Evolutionary conservation across 37 sponge, comb jelly and placozoan genomes (phyloP).

Genomic region (Cliona cf. orientalis): DNA sequence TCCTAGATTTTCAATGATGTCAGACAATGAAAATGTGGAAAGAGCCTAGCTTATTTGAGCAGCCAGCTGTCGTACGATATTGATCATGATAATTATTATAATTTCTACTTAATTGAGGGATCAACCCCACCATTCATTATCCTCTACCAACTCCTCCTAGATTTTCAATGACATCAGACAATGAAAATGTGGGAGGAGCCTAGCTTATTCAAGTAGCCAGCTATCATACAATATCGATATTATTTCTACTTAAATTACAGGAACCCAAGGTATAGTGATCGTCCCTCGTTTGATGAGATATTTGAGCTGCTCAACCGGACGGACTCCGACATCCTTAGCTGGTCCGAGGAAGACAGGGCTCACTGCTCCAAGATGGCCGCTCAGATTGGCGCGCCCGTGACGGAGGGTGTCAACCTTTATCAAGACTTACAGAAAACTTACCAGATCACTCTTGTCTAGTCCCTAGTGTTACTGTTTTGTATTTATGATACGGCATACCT

Average conservation of each 20-base stretch:
- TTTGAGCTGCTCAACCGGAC: conserved; percentile 15
- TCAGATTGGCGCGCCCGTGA: conserved; percentile 4
- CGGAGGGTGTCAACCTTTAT: conserved; percentile 27
- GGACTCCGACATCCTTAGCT: conserved; percentile 30
- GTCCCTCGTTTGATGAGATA: conserved; percentile 46
- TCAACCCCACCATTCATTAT: too few species aligned
- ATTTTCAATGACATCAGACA: too few species aligned
- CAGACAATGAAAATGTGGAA: too few species aligned
- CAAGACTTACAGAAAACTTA: conserved; percentile 50
- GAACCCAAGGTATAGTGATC: conserved; percentile 37
- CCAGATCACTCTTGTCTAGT: conserved; percentile 3
- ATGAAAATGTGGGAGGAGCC: background rate
- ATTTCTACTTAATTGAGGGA: too few species aligned
- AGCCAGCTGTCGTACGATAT: too few species aligned
- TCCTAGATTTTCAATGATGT: too few species aligned
- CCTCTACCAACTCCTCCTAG: too few species aligned
- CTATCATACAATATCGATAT: background rate
- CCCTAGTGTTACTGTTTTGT: background rate
- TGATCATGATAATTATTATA: too few species aligned
- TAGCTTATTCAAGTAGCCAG: background rate
- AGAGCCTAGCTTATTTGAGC: too few species aligned
- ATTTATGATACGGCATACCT: background rate
- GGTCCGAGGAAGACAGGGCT: conserved; percentile 33
- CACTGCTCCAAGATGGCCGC: background rate
- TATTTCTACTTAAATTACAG: conserved; percentile 1